Evolutionary conservation across 2,113 vertebrate species (phyloP).

Genomic region (Aplodontia rufa): DNA sequence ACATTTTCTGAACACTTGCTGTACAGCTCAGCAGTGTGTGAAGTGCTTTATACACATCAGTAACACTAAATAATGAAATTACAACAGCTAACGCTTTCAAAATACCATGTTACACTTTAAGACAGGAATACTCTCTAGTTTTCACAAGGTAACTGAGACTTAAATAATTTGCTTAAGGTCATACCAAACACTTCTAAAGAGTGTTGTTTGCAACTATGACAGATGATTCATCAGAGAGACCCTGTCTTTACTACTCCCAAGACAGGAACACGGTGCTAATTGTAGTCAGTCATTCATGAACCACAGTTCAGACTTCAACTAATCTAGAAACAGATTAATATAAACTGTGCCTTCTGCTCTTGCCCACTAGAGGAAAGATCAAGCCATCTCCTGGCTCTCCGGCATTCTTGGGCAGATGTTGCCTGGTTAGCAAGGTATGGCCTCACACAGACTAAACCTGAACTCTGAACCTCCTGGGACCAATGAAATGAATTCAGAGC

Average conservation of each 20-base stretch:
- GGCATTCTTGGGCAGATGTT: background rate
- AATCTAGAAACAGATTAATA: slow-evolving; percentile 38
- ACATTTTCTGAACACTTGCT: background rate
- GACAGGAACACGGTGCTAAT: background rate
- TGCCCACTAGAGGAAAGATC: slow-evolving; percentile 25
- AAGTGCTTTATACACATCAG: background rate
- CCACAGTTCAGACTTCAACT: slow-evolving; percentile 54
- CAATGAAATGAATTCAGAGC: background rate
- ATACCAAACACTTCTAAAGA: background rate
- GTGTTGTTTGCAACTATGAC: background rate
- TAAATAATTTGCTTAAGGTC: slow-evolving; percentile 11
- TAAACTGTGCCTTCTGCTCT: background rate
- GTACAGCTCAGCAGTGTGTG: background rate
- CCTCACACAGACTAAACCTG: background rate
- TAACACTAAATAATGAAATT: background rate
- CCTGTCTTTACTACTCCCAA: background rate
- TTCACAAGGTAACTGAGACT: background rate
- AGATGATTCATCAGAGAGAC: background rate
- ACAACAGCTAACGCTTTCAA: background rate
- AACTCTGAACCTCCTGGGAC: slow-evolving; percentile 34
- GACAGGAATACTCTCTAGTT: background rate
- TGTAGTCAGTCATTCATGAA: background rate
- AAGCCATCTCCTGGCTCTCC: background rate
- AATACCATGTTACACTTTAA: background rate
- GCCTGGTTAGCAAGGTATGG: background rate